Base-by-base conservation (phyloP, 2,888 invertebrate genomes). In the Sminthurinus aureus region DNA sequence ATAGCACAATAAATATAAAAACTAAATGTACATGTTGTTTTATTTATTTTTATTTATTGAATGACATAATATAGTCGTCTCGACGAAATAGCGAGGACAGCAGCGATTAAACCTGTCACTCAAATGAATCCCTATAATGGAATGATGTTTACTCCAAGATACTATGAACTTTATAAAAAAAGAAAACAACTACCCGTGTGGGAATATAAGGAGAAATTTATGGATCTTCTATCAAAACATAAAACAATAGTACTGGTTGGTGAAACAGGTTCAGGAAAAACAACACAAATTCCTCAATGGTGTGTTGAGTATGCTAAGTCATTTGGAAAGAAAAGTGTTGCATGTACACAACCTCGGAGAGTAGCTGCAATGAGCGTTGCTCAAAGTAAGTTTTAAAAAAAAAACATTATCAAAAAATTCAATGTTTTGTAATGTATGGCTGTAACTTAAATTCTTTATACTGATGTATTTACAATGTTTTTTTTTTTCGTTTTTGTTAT, bases 221-320 rank as follows among this genome's bases (percentile, higher is more conserved):
- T 98, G 95, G 94, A 98, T 89, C 92, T 97, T 67, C 92, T 99
- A n/a, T 94, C 94, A 86, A 95, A 96, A 82, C 95, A 98, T 91
- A 99, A 99, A 90, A 96, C 96, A 86, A 96, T 98, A 50, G 98
- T 99, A 0, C 92, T 99, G 0, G 99, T 38, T 38, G 58, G 58
- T 15, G 58, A 58, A 9, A 58, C 58, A 11, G 58, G 58, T 2
- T 58, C 58, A 58, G 58, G 58, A 0, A 99, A 99, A 92, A 99
- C 99, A 0, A 99, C 99, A 15, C 99, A 98, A 92, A 99, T 99
- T 89, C 99, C 99, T 0, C 99, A 97, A 91, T 98, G 97, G 91
- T 95, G 95, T 90, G 95, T 95, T 0, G 95, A 95, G 88, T 95
- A 93, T 90, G 93, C 95, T 0, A 90, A 92, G 58, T 91, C 93